Evolutionary conservation across 2,113 vertebrate species (phyloP), one percentile per base, ranked within the genome.

Genomic region (Aleadryas rufinucha): DNA sequence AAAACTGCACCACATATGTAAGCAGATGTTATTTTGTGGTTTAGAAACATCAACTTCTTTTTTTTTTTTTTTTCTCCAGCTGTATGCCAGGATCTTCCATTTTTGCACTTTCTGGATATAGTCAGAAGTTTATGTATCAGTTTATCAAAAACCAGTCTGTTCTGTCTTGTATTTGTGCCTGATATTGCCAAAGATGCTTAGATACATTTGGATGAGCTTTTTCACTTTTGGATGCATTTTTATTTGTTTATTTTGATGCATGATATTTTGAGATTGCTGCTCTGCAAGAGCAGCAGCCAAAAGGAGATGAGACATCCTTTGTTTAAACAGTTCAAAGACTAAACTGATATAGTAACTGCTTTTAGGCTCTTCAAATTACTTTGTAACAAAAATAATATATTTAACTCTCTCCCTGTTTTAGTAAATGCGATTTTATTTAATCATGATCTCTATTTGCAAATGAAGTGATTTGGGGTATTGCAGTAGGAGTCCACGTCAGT

Each of bases 1-100:
- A 59, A 91, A 95, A 91, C 88, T 94, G 68, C 37, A 80, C 64
- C 69, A 49, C 76, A 75, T 83, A 78, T 93, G 63, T 90, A 84
- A 91, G 79, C 79, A 93, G 93, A 96, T 92, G 87, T 71, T 91
- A 65, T 74, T 95, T 63, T 92, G 88, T 86, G 87, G 92, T 84
- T 94, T 89, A 59, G 63, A 80, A 90, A 86, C 42, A 77, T 72
- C 52, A 47, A 26, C 22, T 49, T 45, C 2, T 50, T 37, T 69
- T 57, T 92, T 80, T 47, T 50, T 57, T 44, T 47, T 50, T 57
- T 44, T 22, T 1, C 33, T 77, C n/a, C 89, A 95, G 66, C 90
- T 95, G 78, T 88, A 41, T 53, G 24, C 82, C 68, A 93, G 87
- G 77, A 81, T 88, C 72, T 88, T 61, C 39, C 19, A 65, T 83